Evolutionary conservation across 2,888 invertebrate genomes (phyloP).

Genomic region (Aethes cnicana): DNA sequence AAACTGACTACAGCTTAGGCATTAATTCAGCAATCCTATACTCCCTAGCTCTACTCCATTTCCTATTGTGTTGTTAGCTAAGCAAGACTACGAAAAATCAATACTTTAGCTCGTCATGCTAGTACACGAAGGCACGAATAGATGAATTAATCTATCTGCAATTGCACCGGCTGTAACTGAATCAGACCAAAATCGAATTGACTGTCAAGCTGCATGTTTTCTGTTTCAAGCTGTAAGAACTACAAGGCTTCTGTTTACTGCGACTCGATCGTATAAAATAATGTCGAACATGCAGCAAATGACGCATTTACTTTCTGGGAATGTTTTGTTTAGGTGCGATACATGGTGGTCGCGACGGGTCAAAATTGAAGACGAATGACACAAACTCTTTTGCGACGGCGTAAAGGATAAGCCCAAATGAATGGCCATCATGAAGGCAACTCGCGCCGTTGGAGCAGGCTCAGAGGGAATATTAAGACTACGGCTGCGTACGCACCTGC

Average conservation of each 20-base stretch:
- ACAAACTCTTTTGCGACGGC: slow-evolving; percentile 81
- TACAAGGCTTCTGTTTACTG: slow-evolving; percentile 5
- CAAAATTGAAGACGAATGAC: slow-evolving; percentile 75
- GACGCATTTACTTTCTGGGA: slow-evolving; percentile 59
- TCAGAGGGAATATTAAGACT: slow-evolving; percentile 92
- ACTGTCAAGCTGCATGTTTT: slow-evolving; percentile 22
- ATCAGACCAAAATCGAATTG: background rate
- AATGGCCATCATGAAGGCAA: slow-evolving; percentile 80
- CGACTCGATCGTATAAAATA: slow-evolving; percentile 8
- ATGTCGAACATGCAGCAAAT: slow-evolving; percentile 33
- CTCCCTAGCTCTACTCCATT: too few relatives aligned
- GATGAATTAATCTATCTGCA: slow-evolving; percentile 34
- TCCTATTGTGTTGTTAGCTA: slow-evolving; percentile 60
- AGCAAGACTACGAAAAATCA: slow-evolving; percentile 65
- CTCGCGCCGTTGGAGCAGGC: slow-evolving; percentile 91
- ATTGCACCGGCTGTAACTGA: slow-evolving; percentile 9
- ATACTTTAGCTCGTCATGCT: slow-evolving; percentile 58
- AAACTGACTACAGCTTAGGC: too few relatives aligned
- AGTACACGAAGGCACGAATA: slow-evolving; percentile 30
- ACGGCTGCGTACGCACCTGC: slow-evolving; percentile 99
- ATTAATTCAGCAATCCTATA: too few relatives aligned
- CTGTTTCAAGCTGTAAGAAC: slow-evolving; percentile 15
- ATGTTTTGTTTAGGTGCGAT: slow-evolving; percentile 67
- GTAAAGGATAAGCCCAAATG: slow-evolving; percentile 81
- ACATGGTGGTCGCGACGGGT: slow-evolving; percentile 62